Evolutionary conservation across 2,888 invertebrate genomes (phyloP).

Genomic region (Amphimallon solstitiale): DNA sequence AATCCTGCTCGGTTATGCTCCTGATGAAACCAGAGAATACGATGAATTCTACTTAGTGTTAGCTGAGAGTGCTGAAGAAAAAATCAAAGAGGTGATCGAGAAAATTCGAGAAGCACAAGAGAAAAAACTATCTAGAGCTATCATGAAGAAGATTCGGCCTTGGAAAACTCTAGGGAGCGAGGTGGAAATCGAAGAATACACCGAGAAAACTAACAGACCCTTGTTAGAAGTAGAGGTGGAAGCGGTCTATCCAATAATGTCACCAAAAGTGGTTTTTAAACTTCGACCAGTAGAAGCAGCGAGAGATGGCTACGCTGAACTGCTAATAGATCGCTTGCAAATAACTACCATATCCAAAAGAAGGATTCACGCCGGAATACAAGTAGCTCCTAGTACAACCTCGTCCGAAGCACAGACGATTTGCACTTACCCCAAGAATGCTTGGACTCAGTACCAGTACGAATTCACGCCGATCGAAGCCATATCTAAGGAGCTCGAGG

Average conservation of each 20-base stretch:
- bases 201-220: constrained; percentile 67
- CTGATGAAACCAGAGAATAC: constrained; percentile 68
- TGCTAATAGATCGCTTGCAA: constrained; percentile 69
- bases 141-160: constrained; percentile 53
- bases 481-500: constrained; percentile 53
- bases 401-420: constrained; percentile 72
- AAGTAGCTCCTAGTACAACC: constrained; percentile 66
- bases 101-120: constrained; percentile 68
- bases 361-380: constrained; percentile 69
- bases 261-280: constrained; percentile 62
- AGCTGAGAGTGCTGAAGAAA: constrained; percentile 67
- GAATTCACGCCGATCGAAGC: constrained; percentile 38
- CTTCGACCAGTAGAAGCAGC: constrained; percentile 68
- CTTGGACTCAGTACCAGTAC: constrained; percentile 75
- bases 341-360: constrained; percentile 68
- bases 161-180: constrained; percentile 77
- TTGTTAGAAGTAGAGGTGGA: constrained; percentile 76
- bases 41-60: constrained; percentile 78
- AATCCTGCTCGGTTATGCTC: constrained; percentile 74
- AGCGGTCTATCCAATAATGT: constrained; percentile 68
- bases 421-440: constrained; percentile 74
- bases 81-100: constrained; percentile 65
- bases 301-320: constrained; percentile 76
- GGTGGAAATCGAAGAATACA: constrained; percentile 68
- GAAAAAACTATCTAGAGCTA: constrained; percentile 45